Evolutionary conservation across 2,888 invertebrate species (phyloP), one percentile per base, ranked within the genome.

Genomic region (Mechanitis messenoides): DNA sequence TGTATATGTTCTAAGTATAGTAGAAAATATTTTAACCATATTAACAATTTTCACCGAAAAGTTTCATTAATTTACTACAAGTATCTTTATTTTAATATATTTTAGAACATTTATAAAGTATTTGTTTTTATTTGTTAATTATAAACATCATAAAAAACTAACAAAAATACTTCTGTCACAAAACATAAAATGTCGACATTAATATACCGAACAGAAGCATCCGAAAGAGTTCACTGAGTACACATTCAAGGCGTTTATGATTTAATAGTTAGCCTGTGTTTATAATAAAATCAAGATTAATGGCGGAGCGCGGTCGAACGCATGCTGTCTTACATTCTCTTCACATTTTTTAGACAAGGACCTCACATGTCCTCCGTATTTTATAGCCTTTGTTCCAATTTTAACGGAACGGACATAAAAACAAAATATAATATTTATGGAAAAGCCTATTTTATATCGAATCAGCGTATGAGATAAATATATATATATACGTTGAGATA

Each of bases 231-330:
- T 73, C 68, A 72, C 70, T 63, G 71, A 76, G 74, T 72, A 72
- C 69, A 68, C 75, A 76, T 81, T 80, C 81, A 83, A 77, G 73
- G 78, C 83, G 84, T 85, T 87, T 86, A 86, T 84, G 84, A 87
- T 87, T 84, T 78, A 50, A 50, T 50, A 83, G 81, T 77, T 69
- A 57, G 78, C 77, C 80, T 76, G 77, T 85, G 85, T 87, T 87
- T 87, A 87, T 85, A 86, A 85, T 87, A 87, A 85, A 85, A 78
- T 77, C 67, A 74, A 81, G 83, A 88, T 87, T 85, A 84, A 87
- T 86, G 85, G 77, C 70, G 70, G 76, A 71, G 74, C 69, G 76
- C 72, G 73, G 75, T 71, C 73, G 72, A 77, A 75, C 74, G 73
- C 76, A 69, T 72, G 66, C 77, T 77, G 77, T 76, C 78, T 81